phyloP scores from a whole-genome alignment of 2,888 invertebrate genomes.

The Micropterix aruncella region DNA sequence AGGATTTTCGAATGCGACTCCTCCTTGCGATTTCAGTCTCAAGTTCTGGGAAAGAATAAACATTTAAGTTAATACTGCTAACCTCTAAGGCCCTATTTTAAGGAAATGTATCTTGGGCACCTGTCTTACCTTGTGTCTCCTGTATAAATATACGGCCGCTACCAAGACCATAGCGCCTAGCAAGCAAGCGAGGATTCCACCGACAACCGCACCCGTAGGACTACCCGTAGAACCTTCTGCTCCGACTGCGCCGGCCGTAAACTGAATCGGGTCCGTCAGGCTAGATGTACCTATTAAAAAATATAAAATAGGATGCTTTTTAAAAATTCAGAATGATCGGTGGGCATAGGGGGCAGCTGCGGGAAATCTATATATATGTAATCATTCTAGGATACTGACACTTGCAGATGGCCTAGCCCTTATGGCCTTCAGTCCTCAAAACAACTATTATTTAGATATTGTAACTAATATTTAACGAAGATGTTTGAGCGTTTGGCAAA shows the following conservation, averaged over 20 bases:
- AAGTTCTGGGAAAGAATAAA: slow-evolving; percentile 27
- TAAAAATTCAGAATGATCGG: no score
- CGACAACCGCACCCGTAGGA: slow-evolving; percentile 40
- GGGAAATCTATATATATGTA: no score
- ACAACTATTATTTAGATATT: no score
- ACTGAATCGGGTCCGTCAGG: slow-evolving; percentile 56
- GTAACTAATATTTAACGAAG: no score
- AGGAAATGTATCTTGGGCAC: not conserved
- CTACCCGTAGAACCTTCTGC: slow-evolving; percentile 35
- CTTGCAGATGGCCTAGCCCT: no score
- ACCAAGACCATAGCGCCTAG: slow-evolving; percentile 46
- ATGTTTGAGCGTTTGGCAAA: no score
- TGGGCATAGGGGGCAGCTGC: no score
- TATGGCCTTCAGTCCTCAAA: no score
- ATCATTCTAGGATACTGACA: no score
- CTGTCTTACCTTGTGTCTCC: slow-evolving; percentile 37
- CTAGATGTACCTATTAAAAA: slow-evolving; percentile 61
- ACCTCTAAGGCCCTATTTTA: no score
- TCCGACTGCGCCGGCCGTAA: slow-evolving; percentile 53
- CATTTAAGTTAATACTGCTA: not conserved
- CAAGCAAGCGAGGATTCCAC: slow-evolving; percentile 45
- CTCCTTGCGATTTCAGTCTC: slow-evolving; percentile 52
- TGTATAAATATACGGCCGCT: slow-evolving; percentile 46
- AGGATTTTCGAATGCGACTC: slow-evolving; percentile 75
- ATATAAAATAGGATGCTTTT: no score